Percentiles rank a stretch among this genome's conserved stretches.
These are phyloP conservation scores for Pammene aurita DNA, from an alignment of 2,888 invertebrate genomes.

Conservation along the genomic window DNA sequence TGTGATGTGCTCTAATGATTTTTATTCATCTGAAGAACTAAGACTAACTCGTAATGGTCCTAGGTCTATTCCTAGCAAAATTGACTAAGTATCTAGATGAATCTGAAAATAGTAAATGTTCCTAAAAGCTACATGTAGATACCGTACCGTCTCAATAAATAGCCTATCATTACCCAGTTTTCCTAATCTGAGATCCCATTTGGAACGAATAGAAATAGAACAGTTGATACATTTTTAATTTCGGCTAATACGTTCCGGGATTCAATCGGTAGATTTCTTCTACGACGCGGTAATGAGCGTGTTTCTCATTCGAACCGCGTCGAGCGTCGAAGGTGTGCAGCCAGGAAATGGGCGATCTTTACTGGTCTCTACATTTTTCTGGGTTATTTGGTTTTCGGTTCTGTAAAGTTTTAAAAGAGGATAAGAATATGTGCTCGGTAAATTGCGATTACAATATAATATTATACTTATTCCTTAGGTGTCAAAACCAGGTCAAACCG, in stretches of 20 bases:
- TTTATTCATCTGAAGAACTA: too few species aligned
- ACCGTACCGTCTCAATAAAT: background rate
- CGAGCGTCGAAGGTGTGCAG: slow-evolving; percentile 47
- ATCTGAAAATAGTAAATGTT: background rate
- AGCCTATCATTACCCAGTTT: slow-evolving; percentile 7
- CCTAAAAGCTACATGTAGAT: background rate
- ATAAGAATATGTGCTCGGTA: too few species aligned
- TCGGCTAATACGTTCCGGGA: slow-evolving; percentile 38
- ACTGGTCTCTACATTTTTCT: background rate
- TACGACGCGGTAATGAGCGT: slow-evolving; percentile 58
- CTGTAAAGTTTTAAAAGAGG: too few species aligned
- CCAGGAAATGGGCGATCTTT: slow-evolving; percentile 40
- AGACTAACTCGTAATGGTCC: too few species aligned
- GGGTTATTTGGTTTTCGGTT: background rate
- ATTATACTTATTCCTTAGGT: too few species aligned
- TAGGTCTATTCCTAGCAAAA: too few species aligned
- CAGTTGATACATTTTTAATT: slow-evolving; percentile 38
- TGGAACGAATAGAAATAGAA: slow-evolving; percentile 21
- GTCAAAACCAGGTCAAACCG: too few species aligned
- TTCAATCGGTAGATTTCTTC: slow-evolving; percentile 41
- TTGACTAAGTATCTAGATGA: too few species aligned
- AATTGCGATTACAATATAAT: too few species aligned
- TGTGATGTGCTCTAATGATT: too few species aligned
- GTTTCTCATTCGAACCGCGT: slow-evolving; percentile 62
- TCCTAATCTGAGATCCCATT: slow-evolving; percentile 16